Evolutionary conservation across 1,140 invertebrate species (phyloP), one percentile per base, ranked within the genome.

Genomic region (Brachionus rotundiformis): DNA sequence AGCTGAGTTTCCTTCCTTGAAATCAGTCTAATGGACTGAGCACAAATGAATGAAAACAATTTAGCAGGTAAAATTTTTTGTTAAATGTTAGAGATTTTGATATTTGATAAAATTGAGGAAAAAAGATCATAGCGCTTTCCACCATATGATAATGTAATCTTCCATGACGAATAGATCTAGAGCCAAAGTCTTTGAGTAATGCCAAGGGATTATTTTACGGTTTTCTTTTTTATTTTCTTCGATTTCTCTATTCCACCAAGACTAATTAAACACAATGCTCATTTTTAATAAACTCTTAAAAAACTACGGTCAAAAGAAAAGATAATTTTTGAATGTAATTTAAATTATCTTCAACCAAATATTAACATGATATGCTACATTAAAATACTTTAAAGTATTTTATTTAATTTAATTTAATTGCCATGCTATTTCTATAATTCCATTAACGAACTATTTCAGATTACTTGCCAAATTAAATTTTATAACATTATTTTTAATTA

Each of bases 361-460:
- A 71, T 71, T 73, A 73, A 73, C 68, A 73, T 73, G 68, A 73
- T 73, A 73, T 73, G 68, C 68, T 73, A 73, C 68, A 73, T 73
- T 73, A 31, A 73, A 44, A 73, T 36, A 68, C 63, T 36, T 73
- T 11, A 44, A 41, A 73, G 29, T 44, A 44, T n/a, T n/a, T n/a
- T n/a, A n/a, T n/a, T 2, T 27, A 11, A 44, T 44, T 19, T 68
- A n/a, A n/a, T 68, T 23, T 23, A 33, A 36, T 68, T 68, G 29
- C 29, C n/a, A 36, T 68, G 16, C 33, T 33, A 36, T 68, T 36
- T 63, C 16, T 13, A 27, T 27, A n/a, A 13, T 63, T 13, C 61
- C 61, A 63, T 13, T 11, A 63, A 63, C 29, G 61, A 63, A 63
- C 61, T 63, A 63, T 29, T 63, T n/a, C 61, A 63, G 61, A 63